Evolutionary conservation across 2,797 vertebrate genomes (phyloP).

Genomic region (Carduelis carduelis): DNA sequence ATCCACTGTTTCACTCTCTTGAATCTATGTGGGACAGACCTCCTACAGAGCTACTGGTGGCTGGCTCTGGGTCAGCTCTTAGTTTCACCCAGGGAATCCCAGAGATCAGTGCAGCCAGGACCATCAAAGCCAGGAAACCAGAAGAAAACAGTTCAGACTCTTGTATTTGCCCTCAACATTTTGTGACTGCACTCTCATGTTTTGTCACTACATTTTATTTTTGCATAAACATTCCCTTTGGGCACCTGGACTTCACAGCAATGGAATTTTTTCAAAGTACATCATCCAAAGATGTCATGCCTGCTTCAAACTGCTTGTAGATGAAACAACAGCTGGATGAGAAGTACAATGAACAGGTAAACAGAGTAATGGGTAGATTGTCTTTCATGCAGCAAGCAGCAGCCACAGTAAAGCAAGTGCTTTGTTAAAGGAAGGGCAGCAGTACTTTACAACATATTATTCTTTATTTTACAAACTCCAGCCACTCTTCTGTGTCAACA

Average conservation of each 20-base stretch:
- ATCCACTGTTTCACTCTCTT: background rate
- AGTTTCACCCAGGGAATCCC: background rate
- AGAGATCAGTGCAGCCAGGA: background rate
- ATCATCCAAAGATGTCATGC: background rate
- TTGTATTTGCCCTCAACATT: background rate
- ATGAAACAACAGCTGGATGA: background rate
- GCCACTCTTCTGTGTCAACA: background rate
- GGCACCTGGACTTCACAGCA: background rate
- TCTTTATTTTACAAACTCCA: background rate
- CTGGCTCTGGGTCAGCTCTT: background rate
- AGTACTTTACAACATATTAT: background rate
- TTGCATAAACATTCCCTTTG: background rate
- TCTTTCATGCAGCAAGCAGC: background rate
- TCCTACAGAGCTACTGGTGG: background rate
- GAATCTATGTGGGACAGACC: background rate
- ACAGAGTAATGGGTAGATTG: background rate
- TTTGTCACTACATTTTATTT: background rate
- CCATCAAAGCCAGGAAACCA: background rate
- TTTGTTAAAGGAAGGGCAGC: background rate
- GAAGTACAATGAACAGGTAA: background rate
- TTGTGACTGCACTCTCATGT: background rate
- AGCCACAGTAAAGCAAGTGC: background rate
- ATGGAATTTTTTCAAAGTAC: background rate
- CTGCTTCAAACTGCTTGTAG: background rate
- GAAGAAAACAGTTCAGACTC: background rate